These are phyloP conservation scores for Diachrysia chrysitis DNA, from an alignment of 2,888 invertebrate species.

Conservation along the genomic window DNA sequence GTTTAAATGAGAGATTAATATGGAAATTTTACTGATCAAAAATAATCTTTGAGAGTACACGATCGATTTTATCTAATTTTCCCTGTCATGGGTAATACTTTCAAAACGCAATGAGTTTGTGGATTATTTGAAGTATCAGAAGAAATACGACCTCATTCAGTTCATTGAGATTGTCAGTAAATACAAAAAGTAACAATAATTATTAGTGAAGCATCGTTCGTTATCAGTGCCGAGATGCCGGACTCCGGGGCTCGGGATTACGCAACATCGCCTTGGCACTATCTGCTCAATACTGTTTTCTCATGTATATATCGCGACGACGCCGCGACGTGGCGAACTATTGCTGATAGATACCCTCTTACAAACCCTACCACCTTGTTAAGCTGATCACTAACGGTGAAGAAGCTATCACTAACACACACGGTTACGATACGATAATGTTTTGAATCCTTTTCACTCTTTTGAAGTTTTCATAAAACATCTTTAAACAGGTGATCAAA, in stretches of 20 bases:
- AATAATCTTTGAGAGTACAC: too few relatives aligned
- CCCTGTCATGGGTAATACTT: too few relatives aligned
- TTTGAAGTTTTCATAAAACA: too few relatives aligned
- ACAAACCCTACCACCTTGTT: not conserved
- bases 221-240: slow-evolving; percentile 43
- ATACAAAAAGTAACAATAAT: slow-evolving; percentile 42
- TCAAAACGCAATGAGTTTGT: not conserved
- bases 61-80: too few relatives aligned
- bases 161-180: slow-evolving; percentile 18
- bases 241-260: slow-evolving; percentile 33
- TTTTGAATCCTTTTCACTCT: too few relatives aligned
- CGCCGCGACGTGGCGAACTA: slow-evolving; percentile 18
- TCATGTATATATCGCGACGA: slow-evolving; percentile 20
- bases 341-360: slow-evolving; percentile 9
- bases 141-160: slow-evolving; percentile 13
- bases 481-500: too few relatives aligned
- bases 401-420: too few relatives aligned
- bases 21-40: too few relatives aligned
- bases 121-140: not conserved
- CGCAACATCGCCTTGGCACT: slow-evolving; percentile 49
- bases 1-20: too few relatives aligned
- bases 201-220: slow-evolving; percentile 35
- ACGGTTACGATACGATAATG: too few relatives aligned
- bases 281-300: slow-evolving; percentile 20
- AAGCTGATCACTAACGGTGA: too few relatives aligned